Evolutionary conservation across 2,113 vertebrate genomes (phyloP).

Genomic region (Dolichallabes microphthalmus): DNA sequence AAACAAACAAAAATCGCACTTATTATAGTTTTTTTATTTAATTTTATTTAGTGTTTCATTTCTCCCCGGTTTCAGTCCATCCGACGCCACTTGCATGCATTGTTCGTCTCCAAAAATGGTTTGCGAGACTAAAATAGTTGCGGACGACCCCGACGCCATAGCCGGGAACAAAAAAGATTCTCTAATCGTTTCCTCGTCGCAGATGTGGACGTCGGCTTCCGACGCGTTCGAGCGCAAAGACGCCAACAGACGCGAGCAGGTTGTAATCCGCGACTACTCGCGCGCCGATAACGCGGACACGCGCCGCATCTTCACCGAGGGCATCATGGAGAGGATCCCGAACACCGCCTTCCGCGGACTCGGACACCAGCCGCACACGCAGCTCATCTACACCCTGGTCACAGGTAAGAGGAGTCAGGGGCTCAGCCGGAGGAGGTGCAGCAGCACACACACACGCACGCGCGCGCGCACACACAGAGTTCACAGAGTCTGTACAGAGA

Average conservation of each 20-base stretch:
- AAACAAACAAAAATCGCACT: slow-evolving; percentile 19
- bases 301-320: slow-evolving; percentile 92
- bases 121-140: slow-evolving; percentile 97
- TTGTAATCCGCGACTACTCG: slow-evolving; percentile 89
- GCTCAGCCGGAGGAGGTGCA: not conserved
- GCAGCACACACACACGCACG: too few species aligned
- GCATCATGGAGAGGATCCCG: slow-evolving; percentile 93
- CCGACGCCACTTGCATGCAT: slow-evolving; percentile 92
- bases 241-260: slow-evolving; percentile 68
- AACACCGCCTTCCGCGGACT: slow-evolving; percentile 91
- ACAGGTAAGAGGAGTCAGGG: slow-evolving; percentile 76
- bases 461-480: too few species aligned
- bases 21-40: too few species aligned
- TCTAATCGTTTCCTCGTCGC: slow-evolving; percentile 75
- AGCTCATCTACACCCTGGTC: slow-evolving; percentile 84
- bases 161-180: slow-evolving; percentile 86
- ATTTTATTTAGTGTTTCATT: slow-evolving; percentile 35
- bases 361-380: slow-evolving; percentile 82
- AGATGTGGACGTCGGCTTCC: slow-evolving; percentile 81
- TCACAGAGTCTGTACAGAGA: not conserved
- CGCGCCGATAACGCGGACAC: slow-evolving; percentile 82
- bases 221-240: slow-evolving; percentile 67
- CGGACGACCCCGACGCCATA: slow-evolving; percentile 89
- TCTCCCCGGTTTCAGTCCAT: slow-evolving; percentile 54
- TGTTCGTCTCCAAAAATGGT: slow-evolving; percentile 95